These are phyloP conservation scores for Oncorhynchus gorbuscha DNA, from an alignment of 2,113 vertebrate species.

Conservation along the genomic window DNA sequence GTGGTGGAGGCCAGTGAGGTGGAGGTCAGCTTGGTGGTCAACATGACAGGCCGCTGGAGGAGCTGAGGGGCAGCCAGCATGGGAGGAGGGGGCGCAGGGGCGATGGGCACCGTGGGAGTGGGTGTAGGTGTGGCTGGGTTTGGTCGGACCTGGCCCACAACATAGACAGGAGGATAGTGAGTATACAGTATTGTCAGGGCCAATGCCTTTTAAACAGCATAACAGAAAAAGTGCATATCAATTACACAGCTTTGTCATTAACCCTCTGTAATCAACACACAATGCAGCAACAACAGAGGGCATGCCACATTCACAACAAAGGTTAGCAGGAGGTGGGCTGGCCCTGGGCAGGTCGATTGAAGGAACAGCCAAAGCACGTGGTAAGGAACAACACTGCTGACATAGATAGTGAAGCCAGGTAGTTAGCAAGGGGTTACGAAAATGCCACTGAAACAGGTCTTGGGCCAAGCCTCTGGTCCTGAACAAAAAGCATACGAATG, in stretches of 20 bases:
- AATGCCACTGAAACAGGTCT: not conserved
- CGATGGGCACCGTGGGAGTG: constrained; percentile 80
- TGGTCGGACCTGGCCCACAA: constrained; percentile 78
- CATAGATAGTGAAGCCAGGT: not conserved
- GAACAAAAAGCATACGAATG: not conserved
- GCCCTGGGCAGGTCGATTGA: not conserved
- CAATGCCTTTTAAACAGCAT: not conserved
- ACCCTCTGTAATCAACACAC: not conserved
- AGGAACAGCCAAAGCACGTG: not conserved
- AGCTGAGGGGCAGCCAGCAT: constrained; percentile 87
- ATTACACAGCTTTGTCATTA: not conserved
- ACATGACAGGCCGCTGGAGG: constrained; percentile 86
- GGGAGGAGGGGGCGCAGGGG: constrained; percentile 81
- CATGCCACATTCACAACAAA: not conserved
- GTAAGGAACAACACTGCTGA: constrained; percentile 3
- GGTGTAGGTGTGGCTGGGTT: constrained; percentile 82
- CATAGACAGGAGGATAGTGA: constrained; percentile 1
- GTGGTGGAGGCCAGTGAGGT: constrained; percentile 81
- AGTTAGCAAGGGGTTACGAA: not conserved
- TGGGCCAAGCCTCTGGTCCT: not conserved
- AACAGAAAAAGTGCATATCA: not conserved
- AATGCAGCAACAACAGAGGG: not conserved
- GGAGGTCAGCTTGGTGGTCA: constrained; percentile 84
- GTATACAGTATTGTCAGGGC: not conserved
- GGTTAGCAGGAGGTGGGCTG: not conserved